These are phyloP conservation scores for Melanostigma gelatinosum DNA, from an alignment of 2,113 vertebrate genomes.

Conservation along the genomic window DNA sequence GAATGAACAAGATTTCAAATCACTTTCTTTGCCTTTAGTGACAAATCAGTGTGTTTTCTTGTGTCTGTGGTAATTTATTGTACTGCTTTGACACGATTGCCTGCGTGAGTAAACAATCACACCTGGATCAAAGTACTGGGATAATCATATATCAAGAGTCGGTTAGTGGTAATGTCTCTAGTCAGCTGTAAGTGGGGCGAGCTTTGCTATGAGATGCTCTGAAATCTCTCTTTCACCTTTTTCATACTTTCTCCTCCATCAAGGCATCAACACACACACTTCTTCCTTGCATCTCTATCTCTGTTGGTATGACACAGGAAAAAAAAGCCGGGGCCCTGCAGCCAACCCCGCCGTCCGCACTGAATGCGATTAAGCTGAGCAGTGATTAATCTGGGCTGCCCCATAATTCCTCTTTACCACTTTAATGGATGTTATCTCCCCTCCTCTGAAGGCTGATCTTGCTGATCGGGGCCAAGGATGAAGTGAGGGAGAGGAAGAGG, in stretches of 20 bases:
- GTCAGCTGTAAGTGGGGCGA: constrained; percentile 60
- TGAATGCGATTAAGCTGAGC: constrained; percentile 80
- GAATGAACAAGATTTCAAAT: constrained; percentile 1
- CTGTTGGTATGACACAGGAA: constrained; percentile 71
- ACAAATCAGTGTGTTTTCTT: constrained; percentile 55
- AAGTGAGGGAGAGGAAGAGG: constrained; percentile 46
- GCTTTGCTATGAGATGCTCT: constrained; percentile 56
- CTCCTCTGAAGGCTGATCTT: constrained; percentile 84
- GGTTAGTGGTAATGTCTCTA: constrained; percentile 70
- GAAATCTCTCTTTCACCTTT: constrained; percentile 73
- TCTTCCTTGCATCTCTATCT: constrained; percentile 44
- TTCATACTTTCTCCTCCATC: constrained; percentile 55
- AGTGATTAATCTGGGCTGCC: constrained; percentile 84
- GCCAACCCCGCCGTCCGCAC: constrained; percentile 70
- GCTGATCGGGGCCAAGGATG: constrained; percentile 80
- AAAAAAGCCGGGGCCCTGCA: constrained; percentile 66
- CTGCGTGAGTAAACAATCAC: constrained; percentile 72
- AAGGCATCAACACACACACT: constrained; percentile 43
- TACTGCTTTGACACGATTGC: constrained; percentile 47
- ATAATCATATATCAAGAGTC: constrained; percentile 71
- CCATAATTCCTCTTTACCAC: constrained; percentile 84
- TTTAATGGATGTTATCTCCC: constrained; percentile 85
- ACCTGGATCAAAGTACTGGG: constrained; percentile 72
- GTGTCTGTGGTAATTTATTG: constrained; percentile 44
- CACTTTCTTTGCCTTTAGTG: constrained; percentile 38